Conservation (phyloP, 1,140 invertebrate genomes). For the Rhopalosiphum maidis region DNA sequence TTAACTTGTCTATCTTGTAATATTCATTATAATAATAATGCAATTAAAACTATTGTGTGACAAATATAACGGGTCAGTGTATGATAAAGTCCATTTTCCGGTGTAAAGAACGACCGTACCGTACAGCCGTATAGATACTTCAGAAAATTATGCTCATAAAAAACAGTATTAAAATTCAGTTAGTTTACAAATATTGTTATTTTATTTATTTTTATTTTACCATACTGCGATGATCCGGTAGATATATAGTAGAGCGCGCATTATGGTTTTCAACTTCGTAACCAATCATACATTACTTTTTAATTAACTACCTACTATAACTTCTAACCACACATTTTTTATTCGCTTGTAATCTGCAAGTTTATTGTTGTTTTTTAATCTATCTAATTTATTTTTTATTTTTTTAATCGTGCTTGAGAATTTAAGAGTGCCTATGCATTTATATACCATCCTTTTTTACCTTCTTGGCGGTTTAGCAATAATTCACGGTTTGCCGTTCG, state of each 20-base stretch:
- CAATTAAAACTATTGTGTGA: not conserved
- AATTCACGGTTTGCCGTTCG: not conserved
- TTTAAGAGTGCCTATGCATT: not conserved
- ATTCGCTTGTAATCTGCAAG: not conserved
- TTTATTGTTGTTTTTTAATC: conserved; percentile 18
- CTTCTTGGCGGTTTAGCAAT: not conserved
- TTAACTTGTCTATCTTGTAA: not conserved
- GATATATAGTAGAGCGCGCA: not conserved
- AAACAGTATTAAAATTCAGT: not conserved
- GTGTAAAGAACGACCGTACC: not conserved
- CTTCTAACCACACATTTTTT: not conserved
- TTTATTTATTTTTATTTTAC: not conserved
- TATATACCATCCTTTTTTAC: not conserved
- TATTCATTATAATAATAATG: not conserved
- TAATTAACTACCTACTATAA: not conserved
- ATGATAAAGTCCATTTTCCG: not conserved
- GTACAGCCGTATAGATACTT: not conserved
- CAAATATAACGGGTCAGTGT: not conserved
- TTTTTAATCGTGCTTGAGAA: not conserved
- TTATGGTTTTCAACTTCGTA: not conserved
- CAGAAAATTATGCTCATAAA: not conserved
- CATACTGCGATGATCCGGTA: not conserved
- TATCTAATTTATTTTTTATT: not conserved
- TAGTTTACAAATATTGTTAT: not conserved
- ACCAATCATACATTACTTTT: not conserved